These are phyloP conservation scores for Aphelinus certus DNA, from an alignment of 1,140 invertebrate species.

Conservation along the genomic window DNA sequence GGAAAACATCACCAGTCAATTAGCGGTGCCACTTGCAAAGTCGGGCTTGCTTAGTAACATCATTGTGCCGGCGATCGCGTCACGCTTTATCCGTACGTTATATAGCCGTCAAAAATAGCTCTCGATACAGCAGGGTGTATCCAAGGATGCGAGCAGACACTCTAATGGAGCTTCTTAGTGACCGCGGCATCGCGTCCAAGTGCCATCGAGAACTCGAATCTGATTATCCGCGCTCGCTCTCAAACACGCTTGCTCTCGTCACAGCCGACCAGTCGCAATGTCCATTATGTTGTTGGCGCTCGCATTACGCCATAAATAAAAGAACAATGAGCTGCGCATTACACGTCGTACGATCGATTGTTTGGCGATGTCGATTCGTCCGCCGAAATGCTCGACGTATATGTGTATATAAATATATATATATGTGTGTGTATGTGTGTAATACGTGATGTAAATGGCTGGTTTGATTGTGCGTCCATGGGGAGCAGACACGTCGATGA, in stretches of 20 bases:
- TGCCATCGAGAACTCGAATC: conserved; percentile 13
- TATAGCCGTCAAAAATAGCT: not conserved
- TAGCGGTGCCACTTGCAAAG: no score
- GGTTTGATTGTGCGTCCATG: no score
- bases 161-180: conserved; percentile 16
- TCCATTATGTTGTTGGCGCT: not conserved
- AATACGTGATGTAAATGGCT: conserved; percentile 33
- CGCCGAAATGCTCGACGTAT: not conserved
- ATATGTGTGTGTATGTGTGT: not conserved
- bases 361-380: not conserved
- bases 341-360: not conserved
- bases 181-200: conserved; percentile 1
- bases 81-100: not conserved
- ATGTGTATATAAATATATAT: no score
- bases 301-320: conserved; percentile 2
- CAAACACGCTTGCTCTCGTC: not conserved
- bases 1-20: no score
- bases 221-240: conserved; percentile 1
- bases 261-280: not conserved
- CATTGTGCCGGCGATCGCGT: not conserved
- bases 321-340: conserved; percentile 16
- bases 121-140: no score
- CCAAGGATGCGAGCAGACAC: conserved; percentile 5
- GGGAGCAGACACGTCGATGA: conserved; percentile 71
- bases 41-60: no score